Evolutionary conservation across 1,140 invertebrate species (phyloP), one percentile per base, ranked within the genome.

Genomic region (Lordiphosa clarofinis): DNA sequence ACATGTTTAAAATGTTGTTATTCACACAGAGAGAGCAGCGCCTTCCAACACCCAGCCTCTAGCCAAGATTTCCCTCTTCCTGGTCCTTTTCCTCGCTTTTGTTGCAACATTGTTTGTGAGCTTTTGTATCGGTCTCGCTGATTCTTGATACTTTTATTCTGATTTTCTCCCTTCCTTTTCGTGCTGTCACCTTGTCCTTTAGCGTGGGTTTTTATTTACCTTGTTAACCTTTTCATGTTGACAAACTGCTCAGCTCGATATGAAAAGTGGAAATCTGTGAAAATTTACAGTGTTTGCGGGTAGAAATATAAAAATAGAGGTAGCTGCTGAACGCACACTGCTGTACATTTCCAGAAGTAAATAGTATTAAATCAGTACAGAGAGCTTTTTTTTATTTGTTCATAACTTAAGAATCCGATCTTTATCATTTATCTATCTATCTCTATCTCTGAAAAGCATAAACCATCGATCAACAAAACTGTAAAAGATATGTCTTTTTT

Each of bases 1-100:
- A 84, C 73, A 84, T 84, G 73, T 78, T 84, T 78, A 78, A 84
- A 82, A 84, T 84, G 69, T 84, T 84, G 78, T 84, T 84, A 76
- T 84, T 84, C 76, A 76, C 73, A 71, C 69, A 81, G 24, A 63
- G 13, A 52, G n/a, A 58, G 11, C 40, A 24, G 36, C 35, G 10
- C 6, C 37, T 39, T 4, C 43, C 11, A 12, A 3, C 24, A 6
- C 43, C 13, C 9, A 3, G 24, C 8, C 21, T n/a, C 21, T 46
- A 21, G 54, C 35, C 37, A 19, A 19, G 21, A 24, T 35, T 39
- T 38, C 9, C 8, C 5, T 46, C 13, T 49, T 46, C 28, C 9
- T 43, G 46, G 21, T 44, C 12, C 33, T 7, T 7, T 28, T 28
- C 24, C 24, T 28, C 24, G 7, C 24, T 28, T 28, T 7, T 28